phyloP scores from a whole-genome alignment of 2,888 invertebrate species.

The Gymnocheta viridis region DNA sequence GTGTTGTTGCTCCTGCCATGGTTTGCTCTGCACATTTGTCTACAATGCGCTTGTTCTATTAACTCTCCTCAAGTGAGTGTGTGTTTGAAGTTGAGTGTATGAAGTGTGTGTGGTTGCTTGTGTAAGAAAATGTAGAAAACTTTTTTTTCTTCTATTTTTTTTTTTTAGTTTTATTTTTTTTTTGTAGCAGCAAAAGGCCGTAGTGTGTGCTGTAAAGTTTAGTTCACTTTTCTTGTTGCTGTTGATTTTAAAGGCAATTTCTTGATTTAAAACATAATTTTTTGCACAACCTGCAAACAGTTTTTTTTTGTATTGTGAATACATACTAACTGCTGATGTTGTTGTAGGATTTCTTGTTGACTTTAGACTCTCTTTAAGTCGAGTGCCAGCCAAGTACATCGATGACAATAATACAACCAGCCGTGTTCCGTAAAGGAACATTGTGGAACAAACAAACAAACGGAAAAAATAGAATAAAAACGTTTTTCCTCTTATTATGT shows the following conservation, averaged over 20 bases:
- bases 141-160: background rate
- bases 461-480: constrained; percentile 44
- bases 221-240: constrained; percentile 29
- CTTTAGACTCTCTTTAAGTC: constrained; percentile 63
- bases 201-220: constrained; percentile 48
- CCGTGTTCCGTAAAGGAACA: constrained; percentile 32
- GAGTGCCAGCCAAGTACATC: constrained; percentile 64
- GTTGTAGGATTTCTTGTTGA: constrained; percentile 65
- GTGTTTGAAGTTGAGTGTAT: constrained; percentile 27
- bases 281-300: constrained; percentile 61
- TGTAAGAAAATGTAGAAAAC: constrained; percentile 26
- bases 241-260: constrained; percentile 52
- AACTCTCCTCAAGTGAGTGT: constrained; percentile 57
- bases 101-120: background rate
- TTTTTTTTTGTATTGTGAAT: constrained; percentile 40
- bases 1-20: constrained; percentile 37
- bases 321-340: constrained; percentile 25
- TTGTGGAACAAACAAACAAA: constrained; percentile 32
- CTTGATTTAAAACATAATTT: constrained; percentile 62
- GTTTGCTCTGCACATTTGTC: constrained; percentile 44
- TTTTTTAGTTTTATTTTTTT: too few species aligned
- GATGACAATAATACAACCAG: constrained; percentile 59
- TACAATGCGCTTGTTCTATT: constrained; percentile 65
- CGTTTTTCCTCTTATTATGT: constrained; percentile 45
- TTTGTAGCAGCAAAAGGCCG: constrained; percentile 37